Evolutionary conservation across 2,797 vertebrate genomes (phyloP).

Genomic region (Enteromius afrohamiltoni): DNA sequence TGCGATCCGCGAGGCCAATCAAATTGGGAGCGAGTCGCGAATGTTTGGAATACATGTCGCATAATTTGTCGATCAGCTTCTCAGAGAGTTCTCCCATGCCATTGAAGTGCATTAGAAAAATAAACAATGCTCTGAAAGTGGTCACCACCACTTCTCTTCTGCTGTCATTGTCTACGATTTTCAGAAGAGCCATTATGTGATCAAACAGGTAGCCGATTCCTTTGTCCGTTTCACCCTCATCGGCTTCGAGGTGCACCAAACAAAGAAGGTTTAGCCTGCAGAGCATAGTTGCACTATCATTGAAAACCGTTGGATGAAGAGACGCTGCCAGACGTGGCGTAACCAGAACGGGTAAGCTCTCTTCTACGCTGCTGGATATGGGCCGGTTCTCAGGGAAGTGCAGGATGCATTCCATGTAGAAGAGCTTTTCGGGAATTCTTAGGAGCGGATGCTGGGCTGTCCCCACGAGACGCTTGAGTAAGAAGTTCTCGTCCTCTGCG

Average conservation of each 20-base stretch:
- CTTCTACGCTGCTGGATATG: slow-evolving; percentile 76
- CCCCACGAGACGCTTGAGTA: slow-evolving; percentile 82
- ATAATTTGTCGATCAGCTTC: slow-evolving; percentile 72
- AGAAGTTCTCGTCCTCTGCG: slow-evolving; percentile 83
- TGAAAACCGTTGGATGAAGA: slow-evolving; percentile 83
- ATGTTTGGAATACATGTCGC: slow-evolving; percentile 77
- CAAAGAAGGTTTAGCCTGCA: slow-evolving; percentile 82
- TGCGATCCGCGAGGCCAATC: slow-evolving; percentile 79
- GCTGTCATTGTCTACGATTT: slow-evolving; percentile 73
- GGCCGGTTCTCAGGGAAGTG: slow-evolving; percentile 91
- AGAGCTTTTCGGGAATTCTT: slow-evolving; percentile 76
- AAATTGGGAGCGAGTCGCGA: slow-evolving; percentile 80
- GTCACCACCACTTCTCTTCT: slow-evolving; percentile 75
- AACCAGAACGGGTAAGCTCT: slow-evolving; percentile 82
- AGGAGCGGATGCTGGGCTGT: slow-evolving; percentile 86
- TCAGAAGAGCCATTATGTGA: slow-evolving; percentile 74
- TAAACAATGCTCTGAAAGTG: slow-evolving; percentile 82
- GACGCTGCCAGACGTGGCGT: slow-evolving; percentile 74
- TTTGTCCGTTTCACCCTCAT: slow-evolving; percentile 68
- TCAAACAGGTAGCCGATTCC: slow-evolving; percentile 77
- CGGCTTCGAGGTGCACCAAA: slow-evolving; percentile 82
- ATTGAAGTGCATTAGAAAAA: slow-evolving; percentile 80
- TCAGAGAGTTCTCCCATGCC: slow-evolving; percentile 65
- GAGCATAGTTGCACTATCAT: slow-evolving; percentile 81
- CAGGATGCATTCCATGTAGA: slow-evolving; percentile 86